Evolutionary conservation across 2,888 invertebrate genomes (phyloP), one percentile per base, ranked within the genome.

Genomic region (Thereva unica): DNA sequence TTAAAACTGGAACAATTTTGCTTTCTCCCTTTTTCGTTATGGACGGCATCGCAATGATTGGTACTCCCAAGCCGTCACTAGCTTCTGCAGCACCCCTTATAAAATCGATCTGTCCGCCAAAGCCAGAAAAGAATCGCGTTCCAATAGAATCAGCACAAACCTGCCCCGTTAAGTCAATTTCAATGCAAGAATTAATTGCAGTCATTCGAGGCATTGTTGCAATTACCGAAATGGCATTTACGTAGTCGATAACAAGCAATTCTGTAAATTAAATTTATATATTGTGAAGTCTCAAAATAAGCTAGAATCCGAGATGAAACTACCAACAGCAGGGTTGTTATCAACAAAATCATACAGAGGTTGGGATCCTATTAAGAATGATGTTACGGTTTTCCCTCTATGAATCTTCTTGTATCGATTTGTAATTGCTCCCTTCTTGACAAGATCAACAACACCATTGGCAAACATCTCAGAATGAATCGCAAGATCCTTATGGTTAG

Each of bases 401-500:
- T 95, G 93, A 71, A 89, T 84, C 2, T 78, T 85, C 78, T 97
- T 97, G 79, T 85, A 85, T 75, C 89, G 89, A 78, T 97, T 97
- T 5, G 96, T 97, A 68, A 97, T 86, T 75, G 91, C 92, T 0
- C 97, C 97, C 7, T 87, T 85, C 56, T 87, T 86, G 7, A 95
- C 92, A 55, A 97, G 85, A 74, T 95, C 93, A 23, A 97, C 89
- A 53, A 97, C 92, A 8, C 97, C 97, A 65, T 93, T 92, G 74
- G 93, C 91, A 83, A 97, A 96, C 97, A 97, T 97, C 83, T 97
- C 97, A 0, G 97, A 95, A 82, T 97, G 97, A 67, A 97, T 89
- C 37, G 97, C 97, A 44, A 97, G 85, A 80, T 97, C 92, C 77
- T 95, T 93, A 84, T 97, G 97, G 73, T 88, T 84, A 67, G 85